These are phyloP conservation scores for Bicyclus anynana DNA, from an alignment of 1,140 invertebrate genomes.

Conservation along the genomic window DNA sequence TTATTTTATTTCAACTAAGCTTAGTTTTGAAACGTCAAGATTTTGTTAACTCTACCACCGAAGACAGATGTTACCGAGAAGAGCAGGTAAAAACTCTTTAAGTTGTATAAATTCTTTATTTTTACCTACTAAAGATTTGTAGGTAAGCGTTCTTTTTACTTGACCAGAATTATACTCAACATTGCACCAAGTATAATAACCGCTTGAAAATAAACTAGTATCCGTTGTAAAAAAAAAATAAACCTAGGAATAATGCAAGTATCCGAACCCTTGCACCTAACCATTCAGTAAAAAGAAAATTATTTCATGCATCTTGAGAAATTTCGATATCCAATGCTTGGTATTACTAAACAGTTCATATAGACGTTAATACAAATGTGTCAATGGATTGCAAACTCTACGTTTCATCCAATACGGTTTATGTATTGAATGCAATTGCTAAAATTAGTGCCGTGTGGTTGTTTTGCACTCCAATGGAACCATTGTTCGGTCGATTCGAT, in stretches of 20 bases:
- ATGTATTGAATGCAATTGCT: conserved; percentile 16
- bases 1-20: too few species aligned
- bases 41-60: too few species aligned
- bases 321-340: background rate
- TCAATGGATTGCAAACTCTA: conserved; percentile 12
- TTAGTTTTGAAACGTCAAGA: too few species aligned
- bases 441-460: conserved; percentile 33
- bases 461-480: conserved; percentile 36
- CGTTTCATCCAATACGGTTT: background rate
- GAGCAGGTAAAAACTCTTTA: too few species aligned
- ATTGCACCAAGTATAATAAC: too few species aligned
- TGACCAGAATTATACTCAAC: too few species aligned
- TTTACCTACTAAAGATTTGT: too few species aligned
- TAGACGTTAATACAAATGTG: background rate
- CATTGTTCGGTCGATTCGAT: conserved; percentile 30
- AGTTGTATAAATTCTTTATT: too few species aligned
- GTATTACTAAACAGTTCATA: background rate
- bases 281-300: background rate
- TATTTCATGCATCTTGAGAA: background rate
- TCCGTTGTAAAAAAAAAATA: background rate
- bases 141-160: too few species aligned
- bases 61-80: too few species aligned
- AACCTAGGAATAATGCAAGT: background rate
- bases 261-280: background rate
- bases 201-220: background rate